Conservation (phyloP, 2,888 invertebrate species). For the Merodon equestris region DNA sequence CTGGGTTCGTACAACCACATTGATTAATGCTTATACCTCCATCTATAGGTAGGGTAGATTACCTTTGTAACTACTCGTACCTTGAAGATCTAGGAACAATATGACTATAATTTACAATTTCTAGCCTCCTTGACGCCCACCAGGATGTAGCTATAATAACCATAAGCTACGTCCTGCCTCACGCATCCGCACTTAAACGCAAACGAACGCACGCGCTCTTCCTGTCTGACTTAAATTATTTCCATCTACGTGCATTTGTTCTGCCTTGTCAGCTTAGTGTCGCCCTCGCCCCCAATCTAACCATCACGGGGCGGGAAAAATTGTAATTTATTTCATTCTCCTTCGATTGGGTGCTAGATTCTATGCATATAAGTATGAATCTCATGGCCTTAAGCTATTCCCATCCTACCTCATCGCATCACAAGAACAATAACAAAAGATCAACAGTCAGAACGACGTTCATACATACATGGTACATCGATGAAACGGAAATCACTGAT, state of each 20-base stretch:
- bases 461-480: conserved; percentile 1
- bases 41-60: too few species aligned
- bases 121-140: conserved; percentile 8
- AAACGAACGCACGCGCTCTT: too few species aligned
- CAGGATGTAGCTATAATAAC: conserved; percentile 55
- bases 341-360: conserved; percentile 57
- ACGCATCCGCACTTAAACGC: conserved; percentile 34
- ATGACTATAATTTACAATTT: too few species aligned
- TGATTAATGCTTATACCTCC: too few species aligned
- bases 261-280: too few species aligned
- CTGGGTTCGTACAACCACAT: too few species aligned
- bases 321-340: conserved; percentile 52
- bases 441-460: too few species aligned
- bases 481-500: conserved; percentile 64
- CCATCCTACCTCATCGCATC: too few species aligned
- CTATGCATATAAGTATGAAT: conserved; percentile 54
- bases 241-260: conserved; percentile 3
- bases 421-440: too few species aligned
- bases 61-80: too few species aligned
- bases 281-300: neutral
- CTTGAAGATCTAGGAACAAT: too few species aligned
- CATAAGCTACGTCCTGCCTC: conserved; percentile 30
- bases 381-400: conserved; percentile 11
- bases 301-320: conserved; percentile 13
- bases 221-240: conserved; percentile 47